phyloP scores from a whole-genome alignment of 2,113 vertebrate genomes.

The Hypocryptadius cinnamomeus region DNA sequence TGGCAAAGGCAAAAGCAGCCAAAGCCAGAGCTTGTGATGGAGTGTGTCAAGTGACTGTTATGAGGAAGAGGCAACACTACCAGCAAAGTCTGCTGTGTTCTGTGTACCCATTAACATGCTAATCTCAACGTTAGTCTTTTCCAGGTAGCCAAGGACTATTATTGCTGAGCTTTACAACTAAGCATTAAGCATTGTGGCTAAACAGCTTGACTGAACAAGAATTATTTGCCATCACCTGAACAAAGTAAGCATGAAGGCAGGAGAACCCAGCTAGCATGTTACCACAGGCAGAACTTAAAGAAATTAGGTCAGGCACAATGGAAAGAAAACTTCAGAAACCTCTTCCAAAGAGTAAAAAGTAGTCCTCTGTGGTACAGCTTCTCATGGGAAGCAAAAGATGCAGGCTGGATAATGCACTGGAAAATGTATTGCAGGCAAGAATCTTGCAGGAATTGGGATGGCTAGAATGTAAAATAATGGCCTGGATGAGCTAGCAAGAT shows the following conservation, averaged over 20 bases:
- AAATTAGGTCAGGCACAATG: constrained; percentile 1
- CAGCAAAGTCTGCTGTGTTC: neutral
- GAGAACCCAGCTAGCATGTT: neutral
- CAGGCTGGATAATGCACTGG: neutral
- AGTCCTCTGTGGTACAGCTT: neutral
- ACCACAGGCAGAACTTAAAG: neutral
- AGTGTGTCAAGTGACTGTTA: neutral
- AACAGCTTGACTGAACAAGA: neutral
- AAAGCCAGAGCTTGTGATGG: neutral
- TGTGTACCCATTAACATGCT: neutral
- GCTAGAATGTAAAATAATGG: neutral
- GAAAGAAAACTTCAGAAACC: neutral
- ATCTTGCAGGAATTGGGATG: neutral
- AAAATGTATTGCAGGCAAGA: neutral
- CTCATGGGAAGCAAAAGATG: constrained; percentile 5
- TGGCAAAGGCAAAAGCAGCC: neutral
- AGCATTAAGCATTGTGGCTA: neutral
- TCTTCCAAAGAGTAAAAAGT: neutral
- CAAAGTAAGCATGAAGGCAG: neutral
- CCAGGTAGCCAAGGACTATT: neutral
- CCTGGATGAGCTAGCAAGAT: neutral
- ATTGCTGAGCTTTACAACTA: neutral
- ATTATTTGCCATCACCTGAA: neutral
- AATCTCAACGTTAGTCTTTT: neutral
- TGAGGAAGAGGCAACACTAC: neutral